Base-by-base conservation (phyloP, 2,888 invertebrate species). In the Ormyrus labotus region DNA sequence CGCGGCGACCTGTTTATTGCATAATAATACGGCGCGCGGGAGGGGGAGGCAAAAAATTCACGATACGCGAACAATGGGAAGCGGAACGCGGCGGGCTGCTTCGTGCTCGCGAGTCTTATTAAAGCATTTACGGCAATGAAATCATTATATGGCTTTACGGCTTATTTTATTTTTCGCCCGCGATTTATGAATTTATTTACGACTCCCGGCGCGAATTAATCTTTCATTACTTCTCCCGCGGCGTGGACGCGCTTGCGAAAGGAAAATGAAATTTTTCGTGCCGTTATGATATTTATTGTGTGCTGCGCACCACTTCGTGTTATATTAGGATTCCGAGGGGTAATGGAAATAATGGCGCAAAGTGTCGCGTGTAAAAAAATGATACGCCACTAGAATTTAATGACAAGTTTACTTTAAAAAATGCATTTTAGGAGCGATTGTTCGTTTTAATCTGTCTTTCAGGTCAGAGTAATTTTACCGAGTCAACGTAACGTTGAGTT, bases 121-220 rank as follows among this genome's bases (percentile, higher is more conserved):
- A 81, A 77, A 77, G 63, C 65, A 64, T 81, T 80, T 81, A 81
- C 70, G 81, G 71, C 78, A 72, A 76, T 76, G 76, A 69, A 79
- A 81, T 75, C 63, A 81, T 81, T 79, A 72, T 60, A 45, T 48
- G 65, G 64, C 64, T 81, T 81, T 81, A 81, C 57, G 78, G 81
- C 72, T 61, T 68, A 74, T 78, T 79, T 81, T 76, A 79, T 76
- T 73, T 48, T 34, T 67, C 71, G 19, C 67, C 19, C 55, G 47
- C 65, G 79, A 79, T 82, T 82, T 82, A 82, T 82, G 79, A 65
- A 79, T 82, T 82, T 79, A 73, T 82, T 82, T 81, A 81, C 75
- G 78, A 78, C 60, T 57, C 67, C 58, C 8, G 3, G 65, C 47
- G 60, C n/a, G 71, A 61, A 72, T 65, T 75, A 48, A 69, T 65